Evolutionary conservation across 2,797 vertebrate species (phyloP), one percentile per base, ranked within the genome.

Genomic region (Pygocentrus nattereri): DNA sequence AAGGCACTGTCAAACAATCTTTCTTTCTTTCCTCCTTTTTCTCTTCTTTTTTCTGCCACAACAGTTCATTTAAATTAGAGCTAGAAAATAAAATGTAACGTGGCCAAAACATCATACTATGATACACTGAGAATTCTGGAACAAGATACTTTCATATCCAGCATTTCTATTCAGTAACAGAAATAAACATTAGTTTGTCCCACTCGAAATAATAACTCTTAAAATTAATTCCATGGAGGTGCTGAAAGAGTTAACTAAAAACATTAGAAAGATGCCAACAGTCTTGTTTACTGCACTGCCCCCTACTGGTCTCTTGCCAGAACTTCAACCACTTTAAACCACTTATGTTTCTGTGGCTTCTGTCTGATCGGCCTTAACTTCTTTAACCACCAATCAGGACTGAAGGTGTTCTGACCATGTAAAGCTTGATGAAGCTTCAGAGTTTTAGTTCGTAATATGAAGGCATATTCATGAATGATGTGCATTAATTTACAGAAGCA

Each of bases 281-380:
- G 79, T 82, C 82, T 85, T 82, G 86, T 80, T 82, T 84, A 64
- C 88, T 90, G 86, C 85, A 90, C 76, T 82, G 86, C 87, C 38
- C 82, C 85, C 86, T 69, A 81, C 86, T 88, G 88, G 86, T 74
- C 70, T 47, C 13, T 44, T 21, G 0, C n/a, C 41, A 23, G 85
- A 82, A 87, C 80, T 72, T 80, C 85, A 81, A 58, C 12, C 13
- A 3, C 12, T 44, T 62, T 12, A 30, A 68, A 58, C 38, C 13
- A 27, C 67, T 21, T 12, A 68, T 47, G 71, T 69, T 59, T 69
- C 54, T 47, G 31, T 59, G 56, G 47, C 58, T 79, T 47, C 27
- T 56, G 70, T 76, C 41, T 68, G 68, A 78, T 78, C 74, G 85
- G 84, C 74, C 65, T 10, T 30, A 44, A 50, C 21, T 64, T 50